These are phyloP conservation scores for Cybosia mesomella DNA, from an alignment of 2,888 invertebrate species.

Conservation along the genomic window DNA sequence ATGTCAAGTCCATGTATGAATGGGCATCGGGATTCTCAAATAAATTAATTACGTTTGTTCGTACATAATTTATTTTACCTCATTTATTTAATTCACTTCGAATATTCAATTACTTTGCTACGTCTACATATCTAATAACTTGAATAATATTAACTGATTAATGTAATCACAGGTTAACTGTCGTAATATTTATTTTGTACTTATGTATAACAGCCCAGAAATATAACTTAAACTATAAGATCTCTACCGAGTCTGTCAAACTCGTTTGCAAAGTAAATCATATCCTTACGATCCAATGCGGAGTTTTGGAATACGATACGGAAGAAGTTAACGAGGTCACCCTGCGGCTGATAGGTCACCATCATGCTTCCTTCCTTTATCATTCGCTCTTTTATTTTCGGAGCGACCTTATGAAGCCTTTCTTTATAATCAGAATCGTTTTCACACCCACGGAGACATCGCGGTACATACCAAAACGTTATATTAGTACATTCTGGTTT, in stretches of 20 bases:
- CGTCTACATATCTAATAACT: slow-evolving; percentile 35
- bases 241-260: slow-evolving; percentile 94
- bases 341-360: slow-evolving; percentile 97
- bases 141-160: slow-evolving; percentile 29
- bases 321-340: slow-evolving; percentile 96
- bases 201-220: slow-evolving; percentile 26
- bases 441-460: slow-evolving; percentile 87
- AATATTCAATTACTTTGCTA: slow-evolving; percentile 31
- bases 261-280: slow-evolving; percentile 95
- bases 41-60: not conserved
- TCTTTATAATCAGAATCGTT: slow-evolving; percentile 87
- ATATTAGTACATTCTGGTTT: slow-evolving; percentile 97
- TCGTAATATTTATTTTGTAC: slow-evolving; percentile 31
- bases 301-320: slow-evolving; percentile 97
- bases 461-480: slow-evolving; percentile 98
- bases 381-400: slow-evolving; percentile 97
- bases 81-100: slow-evolving; percentile 21
- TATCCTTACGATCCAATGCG: slow-evolving; percentile 92
- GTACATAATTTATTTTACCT: slow-evolving; percentile 46
- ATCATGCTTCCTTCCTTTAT: slow-evolving; percentile 98
- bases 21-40: too few relatives aligned
- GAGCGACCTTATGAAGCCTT: slow-evolving; percentile 93
- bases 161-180: slow-evolving; percentile 74
- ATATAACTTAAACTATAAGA: slow-evolving; percentile 68
- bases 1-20: too few relatives aligned